These are phyloP conservation scores for Exaiptasia diaphana DNA, from an alignment of 64 coral and sea anemone genomes.

Conservation along the genomic window DNA sequence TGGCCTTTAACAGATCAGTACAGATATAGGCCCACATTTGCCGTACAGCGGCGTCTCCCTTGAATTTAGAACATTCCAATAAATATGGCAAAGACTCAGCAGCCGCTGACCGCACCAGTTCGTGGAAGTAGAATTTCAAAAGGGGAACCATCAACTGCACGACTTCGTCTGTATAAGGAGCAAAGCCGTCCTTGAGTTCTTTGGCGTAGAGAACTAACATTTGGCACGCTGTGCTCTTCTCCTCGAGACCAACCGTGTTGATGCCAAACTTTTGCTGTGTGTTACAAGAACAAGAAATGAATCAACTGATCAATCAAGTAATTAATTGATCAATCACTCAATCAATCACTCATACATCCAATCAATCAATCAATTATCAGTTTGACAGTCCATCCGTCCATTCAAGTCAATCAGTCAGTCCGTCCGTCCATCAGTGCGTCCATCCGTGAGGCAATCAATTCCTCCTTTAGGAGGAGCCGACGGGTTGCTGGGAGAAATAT, in stretches of 20 bases:
- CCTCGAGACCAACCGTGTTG: conserved; percentile 93
- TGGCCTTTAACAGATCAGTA: conserved; percentile 84
- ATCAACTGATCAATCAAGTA: too few relatives aligned
- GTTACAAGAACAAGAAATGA: too few relatives aligned
- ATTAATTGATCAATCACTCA: too few relatives aligned
- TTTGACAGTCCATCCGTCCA: too few relatives aligned
- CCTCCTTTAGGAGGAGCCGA: too few relatives aligned
- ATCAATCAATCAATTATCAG: too few relatives aligned
- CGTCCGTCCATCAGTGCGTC: too few relatives aligned
- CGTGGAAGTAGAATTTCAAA: conserved; percentile 97
- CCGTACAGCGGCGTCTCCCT: conserved; percentile 78
- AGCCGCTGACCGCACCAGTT: conserved; percentile 90
- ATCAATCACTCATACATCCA: too few relatives aligned
- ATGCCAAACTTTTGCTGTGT: conserved; percentile 98
- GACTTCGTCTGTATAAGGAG: conserved; percentile 86
- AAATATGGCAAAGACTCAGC: conserved; percentile 86
- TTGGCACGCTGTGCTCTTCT: conserved; percentile 97
- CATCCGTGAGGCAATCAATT: too few relatives aligned
- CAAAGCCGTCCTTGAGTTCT: conserved; percentile 94
- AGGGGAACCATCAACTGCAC: conserved; percentile 93
- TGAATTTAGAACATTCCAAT: conserved; percentile 77
- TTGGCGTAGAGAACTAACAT: conserved; percentile 95
- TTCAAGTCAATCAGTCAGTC: too few relatives aligned
- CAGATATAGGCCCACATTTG: conserved; percentile 98
- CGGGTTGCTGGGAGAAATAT: too few relatives aligned